Percentiles rank a stretch among this genome's conserved stretches.
These are phyloP conservation scores for Orchestia grillus DNA, from an alignment of 1,140 invertebrate species.

Conservation along the genomic window DNA sequence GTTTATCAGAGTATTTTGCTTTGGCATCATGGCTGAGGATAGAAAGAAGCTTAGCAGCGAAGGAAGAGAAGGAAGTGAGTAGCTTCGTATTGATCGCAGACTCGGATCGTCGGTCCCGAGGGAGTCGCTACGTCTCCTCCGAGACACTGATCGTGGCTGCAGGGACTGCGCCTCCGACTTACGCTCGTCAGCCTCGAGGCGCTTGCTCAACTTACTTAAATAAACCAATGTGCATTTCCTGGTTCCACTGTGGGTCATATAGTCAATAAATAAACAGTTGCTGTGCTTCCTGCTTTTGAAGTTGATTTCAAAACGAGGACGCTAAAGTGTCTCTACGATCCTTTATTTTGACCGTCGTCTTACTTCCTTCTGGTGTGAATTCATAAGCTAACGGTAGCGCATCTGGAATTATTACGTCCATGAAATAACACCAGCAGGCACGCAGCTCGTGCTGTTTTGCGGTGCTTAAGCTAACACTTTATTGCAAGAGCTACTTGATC, in stretches of 20 bases:
- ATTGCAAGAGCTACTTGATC: no score
- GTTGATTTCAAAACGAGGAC: neutral
- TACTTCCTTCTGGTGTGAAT: no score
- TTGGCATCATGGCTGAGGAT: conserved; percentile 11
- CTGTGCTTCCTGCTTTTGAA: neutral
- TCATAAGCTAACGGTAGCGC: no score
- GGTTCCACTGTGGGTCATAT: neutral
- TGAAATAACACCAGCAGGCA: no score
- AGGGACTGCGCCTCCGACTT: neutral
- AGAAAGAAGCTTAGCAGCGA: neutral
- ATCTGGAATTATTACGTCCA: no score
- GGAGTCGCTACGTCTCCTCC: neutral
- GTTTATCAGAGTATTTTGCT: conserved; percentile 9
- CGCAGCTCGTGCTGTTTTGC: no score
- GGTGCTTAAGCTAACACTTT: no score
- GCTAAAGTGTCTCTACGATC: neutral
- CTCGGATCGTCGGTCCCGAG: conserved; percentile 8
- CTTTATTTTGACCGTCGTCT: no score
- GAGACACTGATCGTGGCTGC: neutral
- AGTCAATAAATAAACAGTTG: neutral
- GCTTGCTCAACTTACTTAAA: neutral
- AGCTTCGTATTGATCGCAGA: conserved; percentile 34
- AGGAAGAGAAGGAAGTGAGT: conserved; percentile 25
- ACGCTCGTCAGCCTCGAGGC: neutral
- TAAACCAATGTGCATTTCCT: neutral